A percentile compares a stretch with the other conserved stretches of the same genome.
phyloP scores from a whole-genome alignment of 2,797 vertebrate species.

The Morus bassanus region DNA sequence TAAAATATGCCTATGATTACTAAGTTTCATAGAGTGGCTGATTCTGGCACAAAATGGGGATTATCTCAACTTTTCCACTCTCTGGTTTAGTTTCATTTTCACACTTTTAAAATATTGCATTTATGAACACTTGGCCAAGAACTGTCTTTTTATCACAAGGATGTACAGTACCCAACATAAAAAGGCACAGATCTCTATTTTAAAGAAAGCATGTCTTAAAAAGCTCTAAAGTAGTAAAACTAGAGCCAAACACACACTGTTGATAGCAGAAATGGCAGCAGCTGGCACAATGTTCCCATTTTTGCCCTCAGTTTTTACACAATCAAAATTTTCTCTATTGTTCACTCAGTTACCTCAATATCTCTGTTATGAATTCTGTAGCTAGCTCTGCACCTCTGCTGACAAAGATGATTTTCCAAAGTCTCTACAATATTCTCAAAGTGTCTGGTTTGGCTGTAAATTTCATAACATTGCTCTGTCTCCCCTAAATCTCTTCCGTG shows the following conservation, averaged over 20 bases:
- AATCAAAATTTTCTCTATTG: neutral
- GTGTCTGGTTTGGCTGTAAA: neutral
- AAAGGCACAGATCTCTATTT: neutral
- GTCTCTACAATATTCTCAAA: neutral
- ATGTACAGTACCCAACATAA: neutral
- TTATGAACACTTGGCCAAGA: neutral
- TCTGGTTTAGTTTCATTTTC: neutral
- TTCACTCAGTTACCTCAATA: neutral
- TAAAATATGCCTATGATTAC: neutral
- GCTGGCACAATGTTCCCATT: rapidly evolving
- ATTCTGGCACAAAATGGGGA: neutral
- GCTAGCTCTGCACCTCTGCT: neutral
- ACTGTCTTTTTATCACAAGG: neutral
- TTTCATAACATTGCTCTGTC: neutral
- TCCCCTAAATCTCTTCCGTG: neutral
- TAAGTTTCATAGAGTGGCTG: neutral
- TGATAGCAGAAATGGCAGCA: neutral
- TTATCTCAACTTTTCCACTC: neutral
- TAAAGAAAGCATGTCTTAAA: neutral
- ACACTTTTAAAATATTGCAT: neutral
- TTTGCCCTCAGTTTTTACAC: neutral
- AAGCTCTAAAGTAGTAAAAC: neutral
- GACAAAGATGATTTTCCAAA: neutral
- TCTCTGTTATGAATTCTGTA: neutral
- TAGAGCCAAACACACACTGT: neutral